Percentiles rank a stretch among this genome's conserved stretches.
These are phyloP conservation scores for Dryobotodes eremita DNA, from an alignment of 2,888 invertebrate species.

Conservation along the genomic window DNA sequence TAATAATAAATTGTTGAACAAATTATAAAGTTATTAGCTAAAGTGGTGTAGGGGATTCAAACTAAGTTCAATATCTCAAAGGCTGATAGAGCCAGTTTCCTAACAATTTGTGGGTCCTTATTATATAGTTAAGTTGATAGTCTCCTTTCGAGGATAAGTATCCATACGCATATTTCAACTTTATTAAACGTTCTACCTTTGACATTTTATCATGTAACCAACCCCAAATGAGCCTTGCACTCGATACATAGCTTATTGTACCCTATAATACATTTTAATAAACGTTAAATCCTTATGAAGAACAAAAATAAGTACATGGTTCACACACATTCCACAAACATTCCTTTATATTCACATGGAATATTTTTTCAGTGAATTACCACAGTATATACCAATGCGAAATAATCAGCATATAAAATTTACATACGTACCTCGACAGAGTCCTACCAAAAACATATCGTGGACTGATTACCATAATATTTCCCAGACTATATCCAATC, in stretches of 20 bases:
- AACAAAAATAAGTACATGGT: constrained; percentile 15
- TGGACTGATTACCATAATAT: constrained; percentile 64
- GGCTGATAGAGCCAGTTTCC: constrained; percentile 37
- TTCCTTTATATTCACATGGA: constrained; percentile 40
- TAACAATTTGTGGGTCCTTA: constrained; percentile 15
- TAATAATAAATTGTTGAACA: constrained; percentile 51
- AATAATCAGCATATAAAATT: constrained; percentile 64
- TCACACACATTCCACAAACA: constrained; percentile 24
- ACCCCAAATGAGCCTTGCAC: background rate
- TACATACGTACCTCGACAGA: constrained; percentile 51
- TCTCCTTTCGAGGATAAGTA: background rate
- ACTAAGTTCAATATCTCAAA: constrained; percentile 43
- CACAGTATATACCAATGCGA: constrained; percentile 40
- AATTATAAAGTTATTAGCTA: constrained; percentile 58
- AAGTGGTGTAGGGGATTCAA: constrained; percentile 47
- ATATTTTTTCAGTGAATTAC: constrained; percentile 58
- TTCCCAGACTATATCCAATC: constrained; percentile 65
- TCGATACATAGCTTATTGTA: background rate
- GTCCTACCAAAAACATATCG: constrained; percentile 58
- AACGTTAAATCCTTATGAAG: constrained; percentile 12
- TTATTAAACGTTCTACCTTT: background rate
- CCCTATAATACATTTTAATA: background rate
- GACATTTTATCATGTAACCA: background rate
- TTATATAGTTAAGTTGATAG: background rate
- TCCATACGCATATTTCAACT: background rate